Evolutionary conservation across 2,888 invertebrate genomes (phyloP), one percentile per base, ranked within the genome.

Genomic region (Dasysyrphus albostriatus): DNA sequence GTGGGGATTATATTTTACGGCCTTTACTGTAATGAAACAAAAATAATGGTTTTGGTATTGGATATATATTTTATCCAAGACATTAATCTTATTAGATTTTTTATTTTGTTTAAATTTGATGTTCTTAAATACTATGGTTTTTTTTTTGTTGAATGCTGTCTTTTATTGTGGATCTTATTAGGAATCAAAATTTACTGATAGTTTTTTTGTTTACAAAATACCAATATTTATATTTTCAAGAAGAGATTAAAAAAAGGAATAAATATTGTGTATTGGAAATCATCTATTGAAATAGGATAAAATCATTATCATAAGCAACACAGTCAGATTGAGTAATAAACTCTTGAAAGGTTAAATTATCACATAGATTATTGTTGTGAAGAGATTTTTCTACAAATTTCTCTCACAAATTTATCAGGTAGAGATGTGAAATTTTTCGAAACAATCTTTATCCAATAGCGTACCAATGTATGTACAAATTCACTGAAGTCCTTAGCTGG

Each of bases 11-110:
- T 61, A 47, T 49, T 65, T 67, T 34, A 16, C 8, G 65, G 49
- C 34, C 49, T 67, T 19, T 51, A 67, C 51, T 67, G 69, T 78
- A 37, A 75, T 74, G 74, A 78, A 56, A 67, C n/a, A 70, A 67
- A 2, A 24, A 24, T 24, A 24, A 65, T 67, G 82, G 81, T 87
- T 87, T 59, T 82, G 82, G 87, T 77, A 74, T 82, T 87, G 63
- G 87, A 70, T 82, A 59, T 8, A 72, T 8, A 72, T 39, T 29
- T 74, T 78, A 82, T 70, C 73, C 32, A 69, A 63, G 77, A 82
- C 69, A n/a, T 59, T 51, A 59, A 42, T 77, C 81, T 87, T 74
- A 70, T 87, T 82, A 47, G 82, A 82, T 65, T 9, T 70, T 79
- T n/a, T n/a, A n/a, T n/a, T 74, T 72, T 34, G 32, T 56, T 67